A percentile compares a stretch with the other conserved stretches of the same genome.
Evolutionary conservation across 2,888 invertebrate species (phyloP).

Genomic region (Acrobasis consociella): DNA sequence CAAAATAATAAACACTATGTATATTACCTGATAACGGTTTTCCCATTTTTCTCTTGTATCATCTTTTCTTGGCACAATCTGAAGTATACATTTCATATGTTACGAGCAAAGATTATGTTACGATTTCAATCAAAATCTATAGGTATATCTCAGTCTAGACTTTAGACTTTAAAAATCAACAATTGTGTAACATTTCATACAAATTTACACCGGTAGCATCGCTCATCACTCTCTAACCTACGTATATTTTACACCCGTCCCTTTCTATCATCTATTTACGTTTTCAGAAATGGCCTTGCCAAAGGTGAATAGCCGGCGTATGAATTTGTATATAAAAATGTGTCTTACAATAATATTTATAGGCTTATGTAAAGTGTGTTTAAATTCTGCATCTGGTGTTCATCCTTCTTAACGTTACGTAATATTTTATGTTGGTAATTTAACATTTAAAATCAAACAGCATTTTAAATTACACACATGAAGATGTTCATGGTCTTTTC

Average conservation of each 20-base stretch:
- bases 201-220: constrained; percentile 37
- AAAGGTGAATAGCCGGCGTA: constrained; percentile 57
- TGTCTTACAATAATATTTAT: constrained; percentile 39
- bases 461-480: too few species aligned
- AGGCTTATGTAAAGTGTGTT: constrained; percentile 17
- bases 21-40: too few species aligned
- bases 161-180: neutral
- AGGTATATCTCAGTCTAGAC: neutral
- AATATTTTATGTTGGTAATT: neutral
- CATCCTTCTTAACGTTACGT: neutral
- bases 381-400: constrained; percentile 1
- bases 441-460: neutral
- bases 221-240: constrained; percentile 34
- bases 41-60: too few species aligned
- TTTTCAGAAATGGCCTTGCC: constrained; percentile 53
- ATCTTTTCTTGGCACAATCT: too few species aligned
- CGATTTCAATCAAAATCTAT: neutral
- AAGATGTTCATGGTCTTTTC: constrained; percentile 4
- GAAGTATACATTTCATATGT: too few species aligned
- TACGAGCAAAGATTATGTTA: too few species aligned
- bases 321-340: constrained; percentile 43
- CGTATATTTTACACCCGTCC: constrained; percentile 29
- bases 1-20: too few species aligned
- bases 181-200: constrained; percentile 18
- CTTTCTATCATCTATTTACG: constrained; percentile 21